Conservation (phyloP, 2,797 vertebrate species). For the Choloepus didactylus region DNA sequence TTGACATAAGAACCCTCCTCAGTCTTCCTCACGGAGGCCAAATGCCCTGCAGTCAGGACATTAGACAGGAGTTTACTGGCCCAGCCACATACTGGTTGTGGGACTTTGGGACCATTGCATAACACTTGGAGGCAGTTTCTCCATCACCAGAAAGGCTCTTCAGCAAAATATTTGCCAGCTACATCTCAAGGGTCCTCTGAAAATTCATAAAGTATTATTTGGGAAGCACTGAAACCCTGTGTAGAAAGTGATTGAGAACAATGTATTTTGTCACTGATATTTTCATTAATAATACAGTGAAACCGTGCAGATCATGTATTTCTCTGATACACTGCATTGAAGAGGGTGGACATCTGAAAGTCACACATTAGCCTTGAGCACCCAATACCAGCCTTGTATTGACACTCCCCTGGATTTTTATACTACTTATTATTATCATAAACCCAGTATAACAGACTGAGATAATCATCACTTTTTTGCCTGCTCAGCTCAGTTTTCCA, state of each 20-base stretch:
- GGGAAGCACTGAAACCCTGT: slow-evolving; percentile 15
- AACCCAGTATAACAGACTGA: background rate
- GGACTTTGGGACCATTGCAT: slow-evolving; percentile 58
- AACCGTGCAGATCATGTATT: background rate
- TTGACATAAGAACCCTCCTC: slow-evolving; percentile 66
- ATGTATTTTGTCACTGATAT: slow-evolving; percentile 21
- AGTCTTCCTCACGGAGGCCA: slow-evolving; percentile 52
- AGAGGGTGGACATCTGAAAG: background rate
- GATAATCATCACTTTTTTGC: background rate
- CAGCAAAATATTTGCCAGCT: background rate
- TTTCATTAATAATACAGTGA: background rate
- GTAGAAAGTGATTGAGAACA: slow-evolving; percentile 12
- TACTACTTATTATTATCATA: background rate
- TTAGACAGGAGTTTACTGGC: slow-evolving; percentile 48
- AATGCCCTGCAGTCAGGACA: background rate
- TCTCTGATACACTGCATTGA: too few relatives aligned
- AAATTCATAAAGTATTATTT: slow-evolving; percentile 21
- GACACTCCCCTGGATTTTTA: background rate
- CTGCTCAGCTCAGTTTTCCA: background rate
- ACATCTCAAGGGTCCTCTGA: slow-evolving; percentile 1
- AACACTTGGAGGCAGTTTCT: slow-evolving; percentile 41
- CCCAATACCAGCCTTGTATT: background rate
- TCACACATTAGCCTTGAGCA: background rate
- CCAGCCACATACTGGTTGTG: background rate
- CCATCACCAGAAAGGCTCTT: slow-evolving; percentile 36